Evolutionary conservation across 2,113 vertebrate species (phyloP).

Genomic region (Petrocephalus microphthalmus): DNA sequence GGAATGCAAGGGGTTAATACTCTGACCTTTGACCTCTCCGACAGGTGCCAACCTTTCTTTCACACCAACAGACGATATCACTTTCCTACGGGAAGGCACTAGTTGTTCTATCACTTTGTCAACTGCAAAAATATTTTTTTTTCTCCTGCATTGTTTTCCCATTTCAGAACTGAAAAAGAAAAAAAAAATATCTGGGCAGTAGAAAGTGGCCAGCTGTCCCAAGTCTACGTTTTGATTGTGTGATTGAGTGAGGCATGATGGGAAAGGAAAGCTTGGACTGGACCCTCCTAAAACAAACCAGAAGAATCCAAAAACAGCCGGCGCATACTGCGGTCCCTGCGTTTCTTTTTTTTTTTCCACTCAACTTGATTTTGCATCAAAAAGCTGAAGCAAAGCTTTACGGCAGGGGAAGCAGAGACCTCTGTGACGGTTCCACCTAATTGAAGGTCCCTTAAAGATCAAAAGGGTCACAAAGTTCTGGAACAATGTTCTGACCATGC

Average conservation of each 20-base stretch:
- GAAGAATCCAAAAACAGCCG: slow-evolving; percentile 3
- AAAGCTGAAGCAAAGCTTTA: neutral
- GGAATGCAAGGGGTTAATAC: neutral
- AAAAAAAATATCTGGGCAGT: neutral
- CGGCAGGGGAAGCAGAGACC: neutral
- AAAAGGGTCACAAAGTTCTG: neutral
- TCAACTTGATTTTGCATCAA: neutral
- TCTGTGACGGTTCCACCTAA: neutral
- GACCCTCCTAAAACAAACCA: slow-evolving; percentile 13
- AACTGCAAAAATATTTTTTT: neutral
- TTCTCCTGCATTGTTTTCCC: neutral
- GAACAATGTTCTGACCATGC: neutral
- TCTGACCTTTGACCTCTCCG: slow-evolving; percentile 1
- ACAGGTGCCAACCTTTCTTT: neutral
- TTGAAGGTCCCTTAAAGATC: neutral
- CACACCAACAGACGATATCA: neutral
- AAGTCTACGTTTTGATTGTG: slow-evolving; percentile 1
- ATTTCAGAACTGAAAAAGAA: neutral
- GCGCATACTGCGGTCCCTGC: neutral
- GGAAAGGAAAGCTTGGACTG: slow-evolving; percentile 13
- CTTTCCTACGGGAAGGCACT: neutral
- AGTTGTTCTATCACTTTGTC: neutral
- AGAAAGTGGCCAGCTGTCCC: neutral
- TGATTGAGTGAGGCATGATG: slow-evolving; percentile 11
- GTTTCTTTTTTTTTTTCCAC: neutral